phyloP scores from a whole-genome alignment of 2,888 invertebrate genomes.

The Amphipyra berbera region DNA sequence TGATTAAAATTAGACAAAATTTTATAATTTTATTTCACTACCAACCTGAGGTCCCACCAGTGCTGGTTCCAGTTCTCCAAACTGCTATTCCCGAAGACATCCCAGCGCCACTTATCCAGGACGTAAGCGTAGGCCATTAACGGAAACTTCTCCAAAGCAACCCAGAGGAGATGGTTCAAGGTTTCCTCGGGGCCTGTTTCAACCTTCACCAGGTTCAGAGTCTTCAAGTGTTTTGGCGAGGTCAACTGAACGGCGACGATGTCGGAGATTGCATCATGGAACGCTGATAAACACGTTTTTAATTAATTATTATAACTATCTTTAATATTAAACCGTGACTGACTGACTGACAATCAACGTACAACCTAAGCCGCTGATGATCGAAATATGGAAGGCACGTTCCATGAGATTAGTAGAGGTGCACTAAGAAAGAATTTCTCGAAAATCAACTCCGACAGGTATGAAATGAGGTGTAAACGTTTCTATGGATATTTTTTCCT shows the following conservation, averaged over 20 bases:
- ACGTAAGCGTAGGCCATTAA: conserved; percentile 84
- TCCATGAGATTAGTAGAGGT: too few species aligned
- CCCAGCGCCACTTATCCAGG: conserved; percentile 85
- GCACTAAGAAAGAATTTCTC: too few species aligned
- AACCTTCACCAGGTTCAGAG: conserved; percentile 79
- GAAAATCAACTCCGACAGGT: too few species aligned
- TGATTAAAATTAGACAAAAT: too few species aligned
- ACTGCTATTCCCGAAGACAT: conserved; percentile 78
- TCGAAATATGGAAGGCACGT: too few species aligned
- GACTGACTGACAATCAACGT: too few species aligned
- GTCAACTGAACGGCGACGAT: conserved; percentile 90
- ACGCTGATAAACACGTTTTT: conserved; percentile 77
- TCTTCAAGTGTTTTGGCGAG: conserved; percentile 86
- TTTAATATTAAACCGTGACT: too few species aligned
- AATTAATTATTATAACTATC: conserved; percentile 32
- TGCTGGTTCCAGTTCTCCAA: conserved; percentile 81
- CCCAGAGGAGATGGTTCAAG: conserved; percentile 82
- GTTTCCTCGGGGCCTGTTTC: conserved; percentile 76
- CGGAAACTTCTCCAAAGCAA: conserved; percentile 83
- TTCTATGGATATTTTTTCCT: too few species aligned
- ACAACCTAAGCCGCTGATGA: too few species aligned
- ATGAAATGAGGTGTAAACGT: too few species aligned
- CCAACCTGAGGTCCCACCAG: conserved; percentile 85
- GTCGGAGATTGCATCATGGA: conserved; percentile 91
- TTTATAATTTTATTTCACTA: background rate